Conservation (phyloP, 2,113 vertebrate species). For the Centropristis striata region DNA sequence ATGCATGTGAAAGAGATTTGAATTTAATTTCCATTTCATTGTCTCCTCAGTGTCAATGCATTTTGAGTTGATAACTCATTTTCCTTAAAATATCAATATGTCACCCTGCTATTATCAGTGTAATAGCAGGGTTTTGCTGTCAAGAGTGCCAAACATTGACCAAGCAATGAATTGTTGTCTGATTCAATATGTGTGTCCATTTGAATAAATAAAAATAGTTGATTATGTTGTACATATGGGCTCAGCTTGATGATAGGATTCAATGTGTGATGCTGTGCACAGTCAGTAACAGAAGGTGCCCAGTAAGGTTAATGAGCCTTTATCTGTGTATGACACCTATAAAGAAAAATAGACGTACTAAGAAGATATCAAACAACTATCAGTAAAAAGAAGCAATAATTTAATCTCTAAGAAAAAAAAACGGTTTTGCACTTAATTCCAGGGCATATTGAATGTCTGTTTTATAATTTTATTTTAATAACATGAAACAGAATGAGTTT, state of each 20-base stretch:
- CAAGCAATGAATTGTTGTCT: background rate
- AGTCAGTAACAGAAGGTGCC: background rate
- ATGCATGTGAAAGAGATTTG: background rate
- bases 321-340: slow-evolving; percentile 10
- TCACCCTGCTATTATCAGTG: background rate
- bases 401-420: background rate
- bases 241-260: slow-evolving; percentile 15
- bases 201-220: background rate
- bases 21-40: background rate
- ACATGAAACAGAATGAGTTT: background rate
- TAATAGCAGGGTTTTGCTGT: background rate
- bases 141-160: background rate
- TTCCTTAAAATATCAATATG: background rate
- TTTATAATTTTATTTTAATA: too few relatives aligned
- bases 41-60: background rate
- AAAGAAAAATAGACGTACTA: background rate
- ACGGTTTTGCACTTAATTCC: background rate
- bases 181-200: background rate
- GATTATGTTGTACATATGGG: slow-evolving; percentile 5
- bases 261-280: slow-evolving; percentile 1
- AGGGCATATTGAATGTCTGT: background rate
- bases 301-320: background rate
- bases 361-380: background rate
- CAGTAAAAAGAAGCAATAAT: too few relatives aligned
- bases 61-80: background rate